Evolutionary conservation across 2,113 vertebrate species (phyloP).

Genomic region (Pithys albifrons): DNA sequence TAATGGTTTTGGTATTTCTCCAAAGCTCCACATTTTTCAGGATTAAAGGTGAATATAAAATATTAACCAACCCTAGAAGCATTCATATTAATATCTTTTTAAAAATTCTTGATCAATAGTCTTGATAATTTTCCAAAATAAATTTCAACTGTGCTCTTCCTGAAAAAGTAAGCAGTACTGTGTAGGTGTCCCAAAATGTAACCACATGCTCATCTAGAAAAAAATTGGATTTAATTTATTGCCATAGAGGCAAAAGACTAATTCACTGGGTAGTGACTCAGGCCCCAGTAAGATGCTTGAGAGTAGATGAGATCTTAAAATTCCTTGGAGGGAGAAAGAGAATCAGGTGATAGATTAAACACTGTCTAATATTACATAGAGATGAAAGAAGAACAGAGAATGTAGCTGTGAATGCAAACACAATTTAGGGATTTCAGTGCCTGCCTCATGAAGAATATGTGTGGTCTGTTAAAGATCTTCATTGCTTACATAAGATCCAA

Average conservation of each 20-base stretch:
- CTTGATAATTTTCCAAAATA: background rate
- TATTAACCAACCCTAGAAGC: background rate
- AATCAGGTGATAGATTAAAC: background rate
- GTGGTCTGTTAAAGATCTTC: background rate
- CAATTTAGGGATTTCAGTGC: background rate
- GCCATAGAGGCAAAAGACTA: background rate
- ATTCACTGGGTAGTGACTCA: background rate
- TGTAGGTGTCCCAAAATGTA: background rate
- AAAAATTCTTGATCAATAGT: background rate
- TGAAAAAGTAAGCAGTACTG: background rate
- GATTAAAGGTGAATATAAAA: background rate
- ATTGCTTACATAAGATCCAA: background rate
- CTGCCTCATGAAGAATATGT: background rate
- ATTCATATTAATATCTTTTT: background rate
- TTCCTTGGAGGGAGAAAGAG: background rate
- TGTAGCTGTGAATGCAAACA: background rate
- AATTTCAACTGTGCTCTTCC: background rate
- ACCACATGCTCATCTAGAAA: background rate
- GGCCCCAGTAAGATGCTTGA: background rate
- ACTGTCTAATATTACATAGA: background rate
- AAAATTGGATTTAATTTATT: background rate
- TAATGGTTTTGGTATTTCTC: background rate
- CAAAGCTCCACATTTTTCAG: background rate
- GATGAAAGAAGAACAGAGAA: background rate
- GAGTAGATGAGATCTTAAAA: background rate